Evolutionary conservation across 2,113 vertebrate species (phyloP).

Genomic region (Pavo muticus): DNA sequence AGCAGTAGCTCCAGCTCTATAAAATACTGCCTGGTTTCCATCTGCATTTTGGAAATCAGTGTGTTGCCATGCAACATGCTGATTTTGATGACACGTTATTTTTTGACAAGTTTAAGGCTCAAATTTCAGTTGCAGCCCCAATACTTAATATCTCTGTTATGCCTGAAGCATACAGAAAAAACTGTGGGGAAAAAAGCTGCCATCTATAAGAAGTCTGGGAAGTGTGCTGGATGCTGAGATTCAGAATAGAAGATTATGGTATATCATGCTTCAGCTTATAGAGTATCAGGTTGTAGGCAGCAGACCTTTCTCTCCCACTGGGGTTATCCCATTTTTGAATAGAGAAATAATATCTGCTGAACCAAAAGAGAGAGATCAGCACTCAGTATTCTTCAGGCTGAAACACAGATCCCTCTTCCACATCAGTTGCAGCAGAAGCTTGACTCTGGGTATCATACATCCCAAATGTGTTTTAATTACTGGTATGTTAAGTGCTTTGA

Average conservation of each 20-base stretch:
- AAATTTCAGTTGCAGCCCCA: background rate
- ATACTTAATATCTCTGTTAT: background rate
- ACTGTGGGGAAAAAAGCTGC: background rate
- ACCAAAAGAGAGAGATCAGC: background rate
- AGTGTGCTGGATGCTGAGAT: background rate
- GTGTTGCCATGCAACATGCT: background rate
- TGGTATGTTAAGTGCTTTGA: background rate
- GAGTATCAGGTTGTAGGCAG: background rate
- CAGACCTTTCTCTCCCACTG: background rate
- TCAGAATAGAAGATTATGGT: background rate
- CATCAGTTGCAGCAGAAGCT: background rate
- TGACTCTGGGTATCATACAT: background rate
- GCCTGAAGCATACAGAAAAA: background rate
- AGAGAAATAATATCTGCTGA: background rate
- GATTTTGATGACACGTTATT: background rate
- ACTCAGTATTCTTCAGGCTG: background rate
- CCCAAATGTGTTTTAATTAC: background rate
- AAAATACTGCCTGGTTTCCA: background rate
- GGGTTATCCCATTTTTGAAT: background rate
- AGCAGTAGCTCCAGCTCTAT: background rate
- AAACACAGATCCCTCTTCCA: background rate
- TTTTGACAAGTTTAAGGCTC: background rate
- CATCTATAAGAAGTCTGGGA: background rate
- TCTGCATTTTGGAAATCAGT: background rate
- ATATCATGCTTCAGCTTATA: background rate